Percentiles rank a stretch among this genome's conserved stretches.
Conservation (phyloP, 2,888 invertebrate genomes). For the Drepana falcataria region DNA sequence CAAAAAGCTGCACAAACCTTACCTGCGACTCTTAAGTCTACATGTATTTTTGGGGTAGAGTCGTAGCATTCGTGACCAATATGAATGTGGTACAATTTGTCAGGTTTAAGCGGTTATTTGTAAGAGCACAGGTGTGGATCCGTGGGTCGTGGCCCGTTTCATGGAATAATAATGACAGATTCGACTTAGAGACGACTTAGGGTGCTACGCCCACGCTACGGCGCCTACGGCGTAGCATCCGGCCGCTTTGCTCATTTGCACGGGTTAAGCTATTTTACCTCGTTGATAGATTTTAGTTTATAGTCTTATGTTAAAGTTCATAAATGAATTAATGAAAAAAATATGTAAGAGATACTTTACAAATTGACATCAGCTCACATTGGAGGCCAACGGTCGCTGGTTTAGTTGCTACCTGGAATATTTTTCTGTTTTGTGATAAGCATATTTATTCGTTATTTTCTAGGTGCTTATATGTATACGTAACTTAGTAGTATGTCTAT, state of each 20-base stretch:
- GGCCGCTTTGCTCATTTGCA: conserved; percentile 37
- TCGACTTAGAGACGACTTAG: conserved; percentile 63
- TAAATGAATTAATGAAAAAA: too few relatives aligned
- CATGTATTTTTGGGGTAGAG: conserved; percentile 50
- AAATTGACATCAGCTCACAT: too few relatives aligned
- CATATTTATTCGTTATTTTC: too few relatives aligned
- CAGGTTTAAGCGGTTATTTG: conserved; percentile 73
- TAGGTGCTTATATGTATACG: too few relatives aligned
- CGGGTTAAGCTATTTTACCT: conserved; percentile 35
- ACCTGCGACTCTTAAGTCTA: conserved; percentile 34
- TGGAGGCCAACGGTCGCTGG: too few relatives aligned
- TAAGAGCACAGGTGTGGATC: conserved; percentile 60
- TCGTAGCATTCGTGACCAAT: conserved; percentile 52
- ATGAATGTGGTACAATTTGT: conserved; percentile 73
- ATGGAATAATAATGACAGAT: conserved; percentile 70
- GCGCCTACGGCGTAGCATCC: conserved; percentile 27
- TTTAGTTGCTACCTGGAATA: too few relatives aligned
- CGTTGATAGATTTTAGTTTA: conserved; percentile 16
- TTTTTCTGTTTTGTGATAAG: too few relatives aligned
- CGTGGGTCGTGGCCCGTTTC: conserved; percentile 47
- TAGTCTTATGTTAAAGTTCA: conserved; percentile 1
- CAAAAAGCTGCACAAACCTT: conserved; percentile 38
- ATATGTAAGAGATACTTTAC: too few relatives aligned
- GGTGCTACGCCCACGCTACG: conserved; percentile 21
- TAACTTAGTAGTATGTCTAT: too few relatives aligned